These are phyloP conservation scores for Pristionchus arcanus DNA, from an alignment of 2,888 invertebrate genomes.

Conservation along the genomic window DNA sequence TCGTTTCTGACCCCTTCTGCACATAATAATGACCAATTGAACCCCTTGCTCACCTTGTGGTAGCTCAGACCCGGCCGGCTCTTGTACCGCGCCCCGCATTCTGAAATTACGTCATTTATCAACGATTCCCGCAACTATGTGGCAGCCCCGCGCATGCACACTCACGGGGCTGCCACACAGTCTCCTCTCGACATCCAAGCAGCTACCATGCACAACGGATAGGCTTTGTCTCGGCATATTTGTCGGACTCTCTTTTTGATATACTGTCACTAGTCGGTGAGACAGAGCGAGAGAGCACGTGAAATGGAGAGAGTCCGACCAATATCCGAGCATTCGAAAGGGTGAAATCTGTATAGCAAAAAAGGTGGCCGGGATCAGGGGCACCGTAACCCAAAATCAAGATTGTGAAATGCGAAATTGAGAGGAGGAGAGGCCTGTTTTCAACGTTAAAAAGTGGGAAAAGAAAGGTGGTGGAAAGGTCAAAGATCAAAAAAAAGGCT, in stretches of 20 bases:
- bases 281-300: too few species aligned
- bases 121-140: neutral
- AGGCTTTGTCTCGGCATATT: neutral
- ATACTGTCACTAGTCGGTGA: too few species aligned
- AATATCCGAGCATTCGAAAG: neutral
- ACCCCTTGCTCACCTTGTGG: conserved; percentile 89
- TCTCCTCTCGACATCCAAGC: too few species aligned
- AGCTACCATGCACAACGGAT: conserved; percentile 31
- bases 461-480: neutral
- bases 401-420: neutral
- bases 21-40: neutral
- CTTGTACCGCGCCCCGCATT: conserved; percentile 95
- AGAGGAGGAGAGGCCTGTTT: conserved; percentile 53
- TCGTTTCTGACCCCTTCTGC: too few species aligned
- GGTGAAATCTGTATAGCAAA: neutral
- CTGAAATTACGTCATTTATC: conserved; percentile 65
- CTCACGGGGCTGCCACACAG: conserved; percentile 35
- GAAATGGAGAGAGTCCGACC: neutral
- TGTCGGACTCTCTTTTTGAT: neutral
- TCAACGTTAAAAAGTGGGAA: neutral
- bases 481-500: neutral
- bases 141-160: conserved; percentile 30
- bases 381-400: conserved; percentile 22
- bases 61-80: conserved; percentile 95
- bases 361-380: neutral